These are phyloP conservation scores for Pteropus rufus DNA, from an alignment of 2,797 vertebrate species.

Conservation along the genomic window DNA sequence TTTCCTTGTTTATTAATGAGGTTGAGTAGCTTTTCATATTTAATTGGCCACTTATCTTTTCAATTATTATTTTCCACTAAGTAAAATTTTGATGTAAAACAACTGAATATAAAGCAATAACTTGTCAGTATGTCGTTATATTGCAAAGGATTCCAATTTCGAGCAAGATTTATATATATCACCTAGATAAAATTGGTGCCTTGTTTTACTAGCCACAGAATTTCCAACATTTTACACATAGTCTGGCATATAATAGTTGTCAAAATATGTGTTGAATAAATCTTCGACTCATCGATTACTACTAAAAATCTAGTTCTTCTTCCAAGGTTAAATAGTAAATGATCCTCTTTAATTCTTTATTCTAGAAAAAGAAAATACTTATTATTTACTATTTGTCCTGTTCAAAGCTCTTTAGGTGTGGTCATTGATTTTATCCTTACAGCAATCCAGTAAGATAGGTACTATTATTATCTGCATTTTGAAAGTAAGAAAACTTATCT, in stretches of 20 bases:
- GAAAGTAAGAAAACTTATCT: background rate
- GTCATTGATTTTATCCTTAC: background rate
- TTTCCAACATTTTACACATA: background rate
- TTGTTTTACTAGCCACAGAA: background rate
- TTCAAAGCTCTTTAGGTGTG: background rate
- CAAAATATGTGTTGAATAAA: background rate
- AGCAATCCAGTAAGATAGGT: background rate
- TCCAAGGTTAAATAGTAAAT: background rate
- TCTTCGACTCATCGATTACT: background rate
- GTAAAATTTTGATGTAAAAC: slow-evolving; percentile 4
- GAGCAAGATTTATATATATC: background rate
- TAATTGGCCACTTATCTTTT: background rate
- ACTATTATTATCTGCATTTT: background rate
- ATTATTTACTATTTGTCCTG: background rate
- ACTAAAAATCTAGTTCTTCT: background rate
- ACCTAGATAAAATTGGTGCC: background rate
- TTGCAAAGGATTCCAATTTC: background rate
- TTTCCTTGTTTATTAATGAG: background rate
- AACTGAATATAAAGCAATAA: background rate
- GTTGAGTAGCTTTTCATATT: background rate
- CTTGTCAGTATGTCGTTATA: background rate
- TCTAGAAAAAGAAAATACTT: background rate
- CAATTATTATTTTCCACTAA: background rate
- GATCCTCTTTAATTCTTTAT: background rate
- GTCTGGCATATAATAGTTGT: background rate